Evolutionary conservation across 1,140 invertebrate species (phyloP), one percentile per base, ranked within the genome.

Genomic region (Subanguina moxae): DNA sequence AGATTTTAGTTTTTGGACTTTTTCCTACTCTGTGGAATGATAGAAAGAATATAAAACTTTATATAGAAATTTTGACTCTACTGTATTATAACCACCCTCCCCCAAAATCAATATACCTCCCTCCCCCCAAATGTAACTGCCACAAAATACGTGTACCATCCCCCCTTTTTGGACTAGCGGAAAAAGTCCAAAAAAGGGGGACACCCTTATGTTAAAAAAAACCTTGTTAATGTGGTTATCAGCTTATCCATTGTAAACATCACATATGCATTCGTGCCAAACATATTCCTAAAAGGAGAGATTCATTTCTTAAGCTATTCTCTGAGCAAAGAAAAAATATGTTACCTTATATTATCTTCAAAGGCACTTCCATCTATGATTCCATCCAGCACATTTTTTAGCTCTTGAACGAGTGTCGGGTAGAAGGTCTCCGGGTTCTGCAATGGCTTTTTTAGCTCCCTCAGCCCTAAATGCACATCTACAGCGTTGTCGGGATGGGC

Each of bases 241-340:
- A 71, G 56, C 61, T 71, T 71, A 57, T 71, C 69, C 68, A 71
- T 71, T 27, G 69, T 71, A 56, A 71, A 71, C 28, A 71, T 23
- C 21, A 71, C 43, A 43, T 71, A 71, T n/a, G 69, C 69, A 15
- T 28, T 42, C 17, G 69, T 71, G 21, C 61, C 69, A 58, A 71
- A 71, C 69, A 71, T 71, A 43, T 52, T 71, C 57, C 69, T 71
- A 46, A 74, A 57, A 73, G 28, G 57, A 57, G 27, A 64, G 7
- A 68, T 68, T 1, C 7, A 8, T 23, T 19, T 19, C n/a, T 61
- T 48, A 38, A 38, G 3, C 32, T 11, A 38, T 5, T 3, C 11
- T 38, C 32, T 38, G 11, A 3, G 3, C 11, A 38, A 3, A 11
- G 23, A 68, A 21, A 65, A 52, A 43, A 48, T 13, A n/a, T n/a